Base-by-base conservation (phyloP, 1,140 invertebrate species). In the Drosophila malerkotliana region DNA sequence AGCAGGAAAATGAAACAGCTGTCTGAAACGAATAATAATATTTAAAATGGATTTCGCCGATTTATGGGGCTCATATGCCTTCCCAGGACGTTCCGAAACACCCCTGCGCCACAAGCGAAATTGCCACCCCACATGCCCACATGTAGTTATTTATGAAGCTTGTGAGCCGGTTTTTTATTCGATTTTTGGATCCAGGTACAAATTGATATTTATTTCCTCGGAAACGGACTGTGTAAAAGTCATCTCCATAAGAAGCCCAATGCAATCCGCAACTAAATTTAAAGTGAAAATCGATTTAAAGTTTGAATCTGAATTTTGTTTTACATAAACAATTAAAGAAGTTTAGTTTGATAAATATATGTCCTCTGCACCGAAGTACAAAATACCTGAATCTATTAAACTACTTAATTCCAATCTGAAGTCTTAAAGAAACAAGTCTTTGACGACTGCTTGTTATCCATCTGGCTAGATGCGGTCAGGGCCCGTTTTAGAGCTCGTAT, bases 1-100 rank as follows among this genome's bases (percentile, higher is more conserved):
- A 57, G 28, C 32, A 49, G 52, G 30, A 63, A 62, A 47, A 56
- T 59, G 21, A 56, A 73, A 49, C 39, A 47, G 59, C 28, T 64
- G 55, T 41, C 47, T 72, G 56, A 60, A 64, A 68, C 52, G 45
- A 39, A 77, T 74, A 77, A 57, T 74, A 82, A 82, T 74, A 74
- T 81, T 77, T 77, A 64, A 81, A 82, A 82, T 82, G 79, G 74
- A 69, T 82, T 82, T 82, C 41, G 59, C 60, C 79, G 63, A 82
- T 82, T 82, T 82, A 77, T 77, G 63, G 74, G 52, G 63, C 64
- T 81, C 55, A 28, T 28, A 28, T 51, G 62, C 61, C 44, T 26
- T 61, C 45, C 41, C 26, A 37, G 18, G 34, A 45, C 34, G 18
- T 45, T 44, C 26, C 6, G 47, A 9, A 6, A 24, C 14, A 6